Conservation (phyloP, 37 sponge, comb jelly and placozoan genomes). For the Eunapius fragilis region DNA sequence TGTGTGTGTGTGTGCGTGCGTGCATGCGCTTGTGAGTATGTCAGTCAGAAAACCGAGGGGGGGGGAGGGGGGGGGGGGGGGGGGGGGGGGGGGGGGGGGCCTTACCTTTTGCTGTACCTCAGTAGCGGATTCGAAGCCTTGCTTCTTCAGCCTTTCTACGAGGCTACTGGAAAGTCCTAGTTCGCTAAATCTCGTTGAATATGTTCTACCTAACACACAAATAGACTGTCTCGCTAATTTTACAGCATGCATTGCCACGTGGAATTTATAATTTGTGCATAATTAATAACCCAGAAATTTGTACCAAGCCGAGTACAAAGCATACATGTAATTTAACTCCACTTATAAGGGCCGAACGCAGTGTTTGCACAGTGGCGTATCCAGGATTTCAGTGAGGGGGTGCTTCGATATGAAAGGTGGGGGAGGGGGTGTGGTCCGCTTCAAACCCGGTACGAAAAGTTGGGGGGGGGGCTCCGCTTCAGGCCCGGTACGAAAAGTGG, state of each 20-base stretch:
- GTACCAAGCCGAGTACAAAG: too few relatives aligned
- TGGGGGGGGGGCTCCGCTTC: too few relatives aligned
- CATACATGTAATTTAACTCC: too few relatives aligned
- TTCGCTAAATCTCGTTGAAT: not conserved
- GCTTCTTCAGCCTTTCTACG: not conserved
- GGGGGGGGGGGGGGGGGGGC: not conserved
- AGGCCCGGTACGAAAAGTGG: too few relatives aligned
- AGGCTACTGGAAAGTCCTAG: not conserved
- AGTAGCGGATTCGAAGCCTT: not conserved
- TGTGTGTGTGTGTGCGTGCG: constrained; percentile 15
- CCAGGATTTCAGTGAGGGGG: too few relatives aligned
- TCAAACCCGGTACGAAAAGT: too few relatives aligned
- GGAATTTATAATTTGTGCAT: too few relatives aligned
- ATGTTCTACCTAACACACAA: not conserved
- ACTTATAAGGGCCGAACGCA: too few relatives aligned
- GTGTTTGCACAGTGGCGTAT: too few relatives aligned
- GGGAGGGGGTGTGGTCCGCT: too few relatives aligned
- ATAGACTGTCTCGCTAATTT: not conserved
- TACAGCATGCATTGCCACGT: not conserved
- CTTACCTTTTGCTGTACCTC: not conserved
- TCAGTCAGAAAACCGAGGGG: not conserved
- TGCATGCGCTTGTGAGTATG: not conserved
- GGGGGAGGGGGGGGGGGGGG: not conserved
- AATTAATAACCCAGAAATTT: too few relatives aligned
- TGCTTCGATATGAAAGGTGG: too few relatives aligned